phyloP scores from a whole-genome alignment of 2,113 vertebrate genomes.

The Dicerorhinus sumatrensis region DNA sequence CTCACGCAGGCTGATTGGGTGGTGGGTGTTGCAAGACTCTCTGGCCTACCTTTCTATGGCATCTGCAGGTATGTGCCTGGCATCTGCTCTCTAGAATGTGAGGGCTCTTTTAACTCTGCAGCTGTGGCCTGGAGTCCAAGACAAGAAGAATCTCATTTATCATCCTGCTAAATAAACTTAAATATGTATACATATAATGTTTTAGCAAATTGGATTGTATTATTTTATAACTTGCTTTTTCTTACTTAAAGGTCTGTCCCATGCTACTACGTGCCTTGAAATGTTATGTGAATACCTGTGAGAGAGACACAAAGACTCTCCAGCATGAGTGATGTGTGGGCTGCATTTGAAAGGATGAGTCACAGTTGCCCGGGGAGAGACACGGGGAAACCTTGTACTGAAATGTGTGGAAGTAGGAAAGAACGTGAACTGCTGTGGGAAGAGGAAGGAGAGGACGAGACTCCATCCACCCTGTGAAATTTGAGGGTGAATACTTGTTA shows the following conservation, averaged over 20 bases:
- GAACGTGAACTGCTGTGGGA: neutral
- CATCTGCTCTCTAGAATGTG: neutral
- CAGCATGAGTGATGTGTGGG: neutral
- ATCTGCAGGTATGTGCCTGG: neutral
- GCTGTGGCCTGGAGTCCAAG: neutral
- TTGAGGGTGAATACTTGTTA: neutral
- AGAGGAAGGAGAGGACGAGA: neutral
- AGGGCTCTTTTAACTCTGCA: neutral
- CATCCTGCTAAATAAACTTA: neutral
- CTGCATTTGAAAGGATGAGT: neutral
- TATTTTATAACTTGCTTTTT: constrained; percentile 20
- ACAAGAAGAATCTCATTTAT: neutral
- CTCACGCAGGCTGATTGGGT: neutral
- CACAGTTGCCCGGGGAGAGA: neutral
- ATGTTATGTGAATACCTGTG: constrained; percentile 2
- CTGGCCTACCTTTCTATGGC: neutral
- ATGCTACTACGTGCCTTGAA: neutral
- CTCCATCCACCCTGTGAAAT: neutral
- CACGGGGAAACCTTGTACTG: neutral
- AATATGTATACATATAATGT: neutral
- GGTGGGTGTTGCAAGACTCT: neutral
- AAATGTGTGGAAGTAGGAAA: constrained; percentile 10
- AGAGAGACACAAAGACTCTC: neutral
- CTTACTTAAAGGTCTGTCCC: neutral
- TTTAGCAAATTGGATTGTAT: neutral